Evolutionary conservation across 2,797 vertebrate genomes (phyloP).

Genomic region (Coluber constrictor): DNA sequence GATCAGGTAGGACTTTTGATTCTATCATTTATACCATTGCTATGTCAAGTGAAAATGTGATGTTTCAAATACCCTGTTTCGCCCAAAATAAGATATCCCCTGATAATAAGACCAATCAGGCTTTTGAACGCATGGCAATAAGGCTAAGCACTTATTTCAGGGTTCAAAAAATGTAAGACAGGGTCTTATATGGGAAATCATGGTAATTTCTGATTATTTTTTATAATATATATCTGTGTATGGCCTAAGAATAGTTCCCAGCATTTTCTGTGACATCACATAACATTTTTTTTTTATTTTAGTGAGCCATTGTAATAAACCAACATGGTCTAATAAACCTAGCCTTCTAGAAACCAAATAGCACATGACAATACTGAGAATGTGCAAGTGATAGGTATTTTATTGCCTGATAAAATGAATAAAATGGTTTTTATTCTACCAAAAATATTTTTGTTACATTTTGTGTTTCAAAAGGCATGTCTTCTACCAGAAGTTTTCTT

Average conservation of each 20-base stretch:
- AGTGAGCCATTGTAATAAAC: not conserved
- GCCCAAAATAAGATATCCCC: no score
- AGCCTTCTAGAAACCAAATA: not conserved
- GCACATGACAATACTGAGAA: not conserved
- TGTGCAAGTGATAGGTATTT: not conserved
- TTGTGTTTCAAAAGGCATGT: not conserved
- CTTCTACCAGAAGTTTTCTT: not conserved
- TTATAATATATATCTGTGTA: not conserved
- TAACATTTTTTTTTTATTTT: not conserved
- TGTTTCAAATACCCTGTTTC: not conserved
- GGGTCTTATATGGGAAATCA: no score
- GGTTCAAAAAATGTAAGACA: no score
- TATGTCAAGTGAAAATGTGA: not conserved
- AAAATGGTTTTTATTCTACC: not conserved
- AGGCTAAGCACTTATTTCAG: no score
- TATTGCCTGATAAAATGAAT: not conserved
- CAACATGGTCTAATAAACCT: not conserved
- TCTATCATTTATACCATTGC: not conserved
- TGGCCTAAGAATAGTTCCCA: not conserved
- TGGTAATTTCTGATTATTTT: not conserved
- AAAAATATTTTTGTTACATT: not conserved
- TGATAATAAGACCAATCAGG: no score
- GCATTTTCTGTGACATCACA: not conserved
- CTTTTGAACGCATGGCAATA: no score
- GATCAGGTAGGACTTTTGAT: not conserved